phyloP scores from a whole-genome alignment of 2,113 vertebrate species.

The Urocolius indicus region DNA sequence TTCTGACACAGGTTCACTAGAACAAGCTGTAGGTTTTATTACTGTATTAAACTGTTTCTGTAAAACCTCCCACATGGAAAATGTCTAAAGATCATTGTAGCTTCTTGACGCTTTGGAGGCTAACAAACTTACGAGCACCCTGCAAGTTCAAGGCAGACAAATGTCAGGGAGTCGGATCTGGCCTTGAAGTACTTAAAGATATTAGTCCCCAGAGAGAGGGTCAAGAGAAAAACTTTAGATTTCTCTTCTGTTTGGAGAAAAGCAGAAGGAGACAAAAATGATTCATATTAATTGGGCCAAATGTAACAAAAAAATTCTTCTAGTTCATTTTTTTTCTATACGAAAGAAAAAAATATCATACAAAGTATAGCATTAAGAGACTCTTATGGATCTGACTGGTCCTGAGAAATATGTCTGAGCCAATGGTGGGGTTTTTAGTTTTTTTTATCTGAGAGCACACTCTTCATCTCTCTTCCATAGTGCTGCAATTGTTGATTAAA shows the following conservation, averaged over 20 bases:
- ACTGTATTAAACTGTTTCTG: conserved; percentile 19
- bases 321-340: background rate
- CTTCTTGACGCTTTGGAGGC: conserved; percentile 11
- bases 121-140: background rate
- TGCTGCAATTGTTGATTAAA: background rate
- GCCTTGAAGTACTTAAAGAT: conserved; percentile 38
- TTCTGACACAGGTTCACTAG: conserved; percentile 4
- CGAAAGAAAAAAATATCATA: background rate
- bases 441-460: background rate
- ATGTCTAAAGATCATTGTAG: conserved; percentile 19
- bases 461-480: background rate
- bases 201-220: background rate
- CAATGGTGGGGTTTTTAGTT: background rate
- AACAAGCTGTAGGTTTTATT: conserved; percentile 16
- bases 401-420: background rate
- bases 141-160: conserved; percentile 51
- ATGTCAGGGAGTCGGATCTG: conserved; percentile 21
- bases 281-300: conserved; percentile 17
- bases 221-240: conserved; percentile 20
- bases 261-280: background rate
- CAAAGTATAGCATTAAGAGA: background rate
- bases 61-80: conserved; percentile 24
- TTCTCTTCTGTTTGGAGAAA: conserved; percentile 23
- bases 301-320: background rate
- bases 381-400: background rate